phyloP scores from a whole-genome alignment of 2,888 invertebrate genomes.

The Aphidius colemani region DNA sequence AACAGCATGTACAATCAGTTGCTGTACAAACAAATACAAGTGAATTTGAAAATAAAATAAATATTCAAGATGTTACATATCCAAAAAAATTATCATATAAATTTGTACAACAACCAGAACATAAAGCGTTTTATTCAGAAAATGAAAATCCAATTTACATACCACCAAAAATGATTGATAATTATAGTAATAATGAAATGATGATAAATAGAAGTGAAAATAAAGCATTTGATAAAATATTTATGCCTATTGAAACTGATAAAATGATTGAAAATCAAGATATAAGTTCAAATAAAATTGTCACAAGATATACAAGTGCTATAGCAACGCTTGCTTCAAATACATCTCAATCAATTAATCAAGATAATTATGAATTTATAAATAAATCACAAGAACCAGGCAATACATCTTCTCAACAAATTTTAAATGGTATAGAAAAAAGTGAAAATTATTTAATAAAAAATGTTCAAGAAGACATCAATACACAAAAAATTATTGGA shows the following conservation, averaged over 20 bases:
- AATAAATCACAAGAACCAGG: too few species aligned
- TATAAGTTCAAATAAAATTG: slow-evolving; percentile 50
- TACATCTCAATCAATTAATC: slow-evolving; percentile 13
- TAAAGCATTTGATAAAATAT: too few species aligned
- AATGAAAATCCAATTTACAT: slow-evolving; percentile 34
- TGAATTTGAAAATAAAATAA: slow-evolving; percentile 13
- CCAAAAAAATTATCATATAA: background rate
- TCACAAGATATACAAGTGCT: slow-evolving; percentile 54
- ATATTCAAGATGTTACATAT: background rate
- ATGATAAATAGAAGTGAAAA: background rate
- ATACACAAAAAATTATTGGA: too few species aligned
- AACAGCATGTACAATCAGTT: slow-evolving; percentile 27
- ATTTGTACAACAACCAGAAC: slow-evolving; percentile 6
- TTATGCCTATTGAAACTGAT: slow-evolving; percentile 3
- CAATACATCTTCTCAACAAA: too few species aligned
- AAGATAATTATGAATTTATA: too few species aligned
- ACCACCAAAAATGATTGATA: slow-evolving; percentile 25
- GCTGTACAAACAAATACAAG: slow-evolving; percentile 33
- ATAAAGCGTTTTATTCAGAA: slow-evolving; percentile 26
- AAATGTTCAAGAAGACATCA: too few species aligned
- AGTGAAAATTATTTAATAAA: too few species aligned
- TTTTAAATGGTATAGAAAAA: too few species aligned
- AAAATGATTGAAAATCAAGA: slow-evolving; percentile 47
- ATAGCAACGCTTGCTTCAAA: slow-evolving; percentile 49
- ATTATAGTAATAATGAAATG: background rate